Base-by-base conservation (phyloP, 2,113 vertebrate genomes). In the Phrynosoma blainvillii region DNA sequence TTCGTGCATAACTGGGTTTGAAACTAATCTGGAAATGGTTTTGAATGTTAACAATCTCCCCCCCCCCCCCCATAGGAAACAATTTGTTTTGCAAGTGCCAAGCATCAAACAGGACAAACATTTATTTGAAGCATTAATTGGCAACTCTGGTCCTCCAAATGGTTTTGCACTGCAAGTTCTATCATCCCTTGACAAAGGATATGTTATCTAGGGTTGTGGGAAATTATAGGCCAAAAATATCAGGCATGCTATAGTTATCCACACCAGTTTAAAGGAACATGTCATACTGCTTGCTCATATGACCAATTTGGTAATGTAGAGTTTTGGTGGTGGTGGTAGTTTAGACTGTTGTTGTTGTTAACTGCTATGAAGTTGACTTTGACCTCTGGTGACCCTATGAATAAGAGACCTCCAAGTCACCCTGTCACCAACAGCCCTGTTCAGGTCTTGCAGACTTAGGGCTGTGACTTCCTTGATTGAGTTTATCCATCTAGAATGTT, bases 1-100 rank as follows among this genome's bases (percentile, higher is more conserved):
- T 85, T 89, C 75, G 68, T 79, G 71, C 81, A 40, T 84, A 80
- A 85, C 70, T 89, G 88, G 36, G 75, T 84, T 74, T 89, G 85
- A 83, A 88, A 87, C 79, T 40, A 87, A 82, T 66, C 82, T 82
- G 36, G 86, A 87, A 87, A 76, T 88, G 71, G 71, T 42, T 88
- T 73, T 88, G 56, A 87, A 88, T 88, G 80, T 81, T 88, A 83
- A 88, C 80, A 42, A 59, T 36, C 56, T 59, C 21, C 12, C 11
- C 79, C 18, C n/a, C 59, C 76, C 66, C 56, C 32, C 40, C 74
- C 74, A 32, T 65, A 75, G 74, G 71, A 88, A 88, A 75, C 71
- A 66, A 76, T 54, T 47, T 83, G 59, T 52, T 81, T 88, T 82
- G 56, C 74, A 87, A 65, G 36, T 65, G 27, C 11, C n/a, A 74